These are phyloP conservation scores for Orius insidiosus DNA, from an alignment of 1,140 invertebrate genomes.

Conservation along the genomic window DNA sequence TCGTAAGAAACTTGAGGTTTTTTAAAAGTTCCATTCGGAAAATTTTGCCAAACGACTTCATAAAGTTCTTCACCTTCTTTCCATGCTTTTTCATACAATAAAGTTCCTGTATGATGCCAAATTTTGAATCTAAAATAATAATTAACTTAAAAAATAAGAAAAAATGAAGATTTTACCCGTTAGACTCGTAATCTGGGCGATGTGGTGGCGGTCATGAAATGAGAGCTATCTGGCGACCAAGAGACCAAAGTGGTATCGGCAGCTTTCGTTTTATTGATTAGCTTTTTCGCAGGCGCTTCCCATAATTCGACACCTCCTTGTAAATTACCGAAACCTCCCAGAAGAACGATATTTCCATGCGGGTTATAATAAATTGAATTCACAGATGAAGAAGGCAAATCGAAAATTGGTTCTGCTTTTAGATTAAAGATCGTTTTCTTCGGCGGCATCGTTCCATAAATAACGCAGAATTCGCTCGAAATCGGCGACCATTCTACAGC, in stretches of 20 bases:
- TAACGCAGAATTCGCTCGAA: conserved; percentile 72
- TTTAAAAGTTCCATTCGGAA: conserved; percentile 40
- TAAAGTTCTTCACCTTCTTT: conserved; percentile 64
- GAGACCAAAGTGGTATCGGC: conserved; percentile 75
- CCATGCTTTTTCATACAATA: conserved; percentile 57
- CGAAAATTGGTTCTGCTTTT: conserved; percentile 81
- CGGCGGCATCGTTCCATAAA: conserved; percentile 89
- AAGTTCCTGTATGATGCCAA: conserved; percentile 74
- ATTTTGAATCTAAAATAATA: conserved; percentile 51
- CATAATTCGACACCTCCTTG: conserved; percentile 79
- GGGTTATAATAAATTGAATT: conserved; percentile 84
- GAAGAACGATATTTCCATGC: conserved; percentile 79
- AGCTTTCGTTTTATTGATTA: conserved; percentile 52
- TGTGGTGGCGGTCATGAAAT: conserved; percentile 86
- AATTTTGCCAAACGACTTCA: conserved; percentile 61
- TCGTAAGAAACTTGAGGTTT: conserved; percentile 48
- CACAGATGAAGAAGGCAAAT: conserved; percentile 74
- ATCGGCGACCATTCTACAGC: conserved; percentile 82
- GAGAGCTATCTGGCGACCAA: conserved; percentile 84
- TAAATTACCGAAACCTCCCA: conserved; percentile 91
- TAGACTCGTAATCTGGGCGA: conserved; percentile 79
- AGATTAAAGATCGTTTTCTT: conserved; percentile 82
- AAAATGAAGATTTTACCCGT: too few species aligned
- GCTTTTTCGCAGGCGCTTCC: conserved; percentile 58
- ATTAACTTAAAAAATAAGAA: conserved; percentile 8